Percentiles rank a stretch among this genome's conserved stretches.
These are phyloP conservation scores for Trichacis sp. DNA, from an alignment of 2,888 invertebrate species.

Conservation along the genomic window DNA sequence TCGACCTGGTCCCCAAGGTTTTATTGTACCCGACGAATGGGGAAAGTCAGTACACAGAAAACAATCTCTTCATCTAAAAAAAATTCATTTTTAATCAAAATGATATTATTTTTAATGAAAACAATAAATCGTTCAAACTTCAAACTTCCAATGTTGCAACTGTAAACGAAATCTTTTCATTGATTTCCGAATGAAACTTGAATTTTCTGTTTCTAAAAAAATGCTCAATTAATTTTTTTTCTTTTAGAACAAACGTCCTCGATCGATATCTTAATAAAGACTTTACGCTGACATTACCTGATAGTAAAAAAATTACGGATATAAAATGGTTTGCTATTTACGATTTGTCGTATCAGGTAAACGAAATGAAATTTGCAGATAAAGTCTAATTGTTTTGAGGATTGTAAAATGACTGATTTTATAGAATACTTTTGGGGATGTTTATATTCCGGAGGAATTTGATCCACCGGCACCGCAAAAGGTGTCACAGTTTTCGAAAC, in stretches of 20 bases:
- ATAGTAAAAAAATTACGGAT: constrained; percentile 86
- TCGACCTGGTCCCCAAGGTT: constrained; percentile 90
- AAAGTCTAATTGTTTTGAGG: background rate
- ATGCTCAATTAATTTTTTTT: no score
- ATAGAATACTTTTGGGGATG: constrained; percentile 88
- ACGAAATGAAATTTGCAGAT: background rate
- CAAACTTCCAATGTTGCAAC: no score
- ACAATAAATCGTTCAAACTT: no score
- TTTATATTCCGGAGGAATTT: constrained; percentile 90
- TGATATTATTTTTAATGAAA: constrained; percentile 11
- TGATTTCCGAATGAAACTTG: no score
- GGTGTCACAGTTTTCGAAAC: constrained; percentile 73
- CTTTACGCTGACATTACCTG: constrained; percentile 84
- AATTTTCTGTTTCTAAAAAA: no score
- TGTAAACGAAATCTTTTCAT: no score
- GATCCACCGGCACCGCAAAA: constrained; percentile 83
- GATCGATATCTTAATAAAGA: constrained; percentile 89
- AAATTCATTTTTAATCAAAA: constrained; percentile 4
- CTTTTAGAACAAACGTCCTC: constrained; percentile 84
- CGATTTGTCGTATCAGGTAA: constrained; percentile 82
- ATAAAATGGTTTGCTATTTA: constrained; percentile 92
- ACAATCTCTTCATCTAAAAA: no score
- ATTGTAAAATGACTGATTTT: background rate
- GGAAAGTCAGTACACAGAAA: constrained; percentile 76
- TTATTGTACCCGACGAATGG: constrained; percentile 89